phyloP scores from a whole-genome alignment of 23 tunicate genomes.

The Corella eumyota region DNA sequence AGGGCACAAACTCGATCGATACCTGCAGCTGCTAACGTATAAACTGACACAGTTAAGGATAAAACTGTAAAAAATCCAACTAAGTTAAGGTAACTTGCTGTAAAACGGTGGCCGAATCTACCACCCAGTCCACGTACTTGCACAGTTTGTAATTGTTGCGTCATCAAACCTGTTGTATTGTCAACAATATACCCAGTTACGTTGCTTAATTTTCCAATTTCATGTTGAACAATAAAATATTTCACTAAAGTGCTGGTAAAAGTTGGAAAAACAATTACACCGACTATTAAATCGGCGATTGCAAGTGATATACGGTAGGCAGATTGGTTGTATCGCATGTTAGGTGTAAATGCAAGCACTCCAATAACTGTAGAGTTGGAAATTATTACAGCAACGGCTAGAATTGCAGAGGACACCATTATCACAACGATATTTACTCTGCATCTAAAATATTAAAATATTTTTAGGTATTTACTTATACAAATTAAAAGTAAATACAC shows the following conservation, averaged over 20 bases:
- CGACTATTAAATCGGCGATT: constrained; percentile 44
- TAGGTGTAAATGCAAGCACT: not conserved
- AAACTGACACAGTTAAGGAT: constrained; percentile 23
- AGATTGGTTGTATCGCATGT: not conserved
- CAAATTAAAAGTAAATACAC: no score
- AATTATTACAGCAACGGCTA: not conserved
- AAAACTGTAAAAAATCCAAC: constrained; percentile 38
- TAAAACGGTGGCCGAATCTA: constrained; percentile 6
- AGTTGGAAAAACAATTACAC: constrained; percentile 59
- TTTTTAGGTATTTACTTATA: no score
- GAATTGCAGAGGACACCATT: not conserved
- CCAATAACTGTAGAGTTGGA: constrained; percentile 1
- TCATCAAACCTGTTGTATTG: not conserved
- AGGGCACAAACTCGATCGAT: constrained; percentile 35
- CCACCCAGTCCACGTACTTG: constrained; percentile 11
- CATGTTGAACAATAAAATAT: constrained; percentile 8
- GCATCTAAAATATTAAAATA: not conserved
- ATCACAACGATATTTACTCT: not conserved
- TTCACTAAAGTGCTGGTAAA: constrained; percentile 21
- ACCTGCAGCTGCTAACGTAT: constrained; percentile 23
- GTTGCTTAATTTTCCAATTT: constrained; percentile 22
- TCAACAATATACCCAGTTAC: constrained; percentile 14
- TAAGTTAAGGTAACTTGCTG: constrained; percentile 4
- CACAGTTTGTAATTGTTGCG: not conserved
- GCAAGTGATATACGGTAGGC: constrained; percentile 49